Evolutionary conservation across 2,888 invertebrate species (phyloP), one percentile per base, ranked within the genome.

Genomic region (Morpho deidamia): DNA sequence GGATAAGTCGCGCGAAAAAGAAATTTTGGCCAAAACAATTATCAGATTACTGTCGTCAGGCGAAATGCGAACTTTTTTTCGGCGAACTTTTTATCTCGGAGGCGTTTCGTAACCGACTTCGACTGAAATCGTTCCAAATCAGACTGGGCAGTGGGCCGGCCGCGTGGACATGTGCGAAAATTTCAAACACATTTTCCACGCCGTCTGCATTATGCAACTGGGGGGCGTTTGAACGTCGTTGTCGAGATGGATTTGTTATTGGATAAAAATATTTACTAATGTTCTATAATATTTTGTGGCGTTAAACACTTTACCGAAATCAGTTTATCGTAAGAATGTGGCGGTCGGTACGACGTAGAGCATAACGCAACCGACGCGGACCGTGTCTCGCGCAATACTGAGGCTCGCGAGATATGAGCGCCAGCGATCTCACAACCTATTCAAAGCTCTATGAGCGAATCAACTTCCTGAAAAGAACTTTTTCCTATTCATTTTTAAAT

Each of bases 131-230:
- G 73, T 73, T 74, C 74, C 75, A 76, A 76, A 78, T 78, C 70
- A 63, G 67, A 60, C 74, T 72, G 71, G 70, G 74, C 70, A 69
- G 32, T 23, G 23, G 61, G 63, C 66, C 70, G 58, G 42, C 60
- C 76, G 74, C 74, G 70, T 69, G 67, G 70, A 67, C 67, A 68
- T 68, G 70, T 71, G 69, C 68, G 70, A 72, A 76, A 78, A 79
- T 81, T 78, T 76, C 81, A 78, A 61, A 70, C 76, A 76, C 78
- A 50, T 80, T 87, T 86, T 85, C 83, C 81, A 71, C 70, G 73
- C 76, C 70, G 78, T n/a, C 79, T 84, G 83, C 83, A 83, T 78
- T 86, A 86, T 85, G 86, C 86, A 86, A 87, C 81, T 50, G 11
- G 42, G 37, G 37, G 3, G 11, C 32, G 11, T 7, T 44, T 11